Evolutionary conservation across 2,113 vertebrate species (phyloP), one percentile per base, ranked within the genome.

Genomic region (Sinocyclocheilus anshuiensis): DNA sequence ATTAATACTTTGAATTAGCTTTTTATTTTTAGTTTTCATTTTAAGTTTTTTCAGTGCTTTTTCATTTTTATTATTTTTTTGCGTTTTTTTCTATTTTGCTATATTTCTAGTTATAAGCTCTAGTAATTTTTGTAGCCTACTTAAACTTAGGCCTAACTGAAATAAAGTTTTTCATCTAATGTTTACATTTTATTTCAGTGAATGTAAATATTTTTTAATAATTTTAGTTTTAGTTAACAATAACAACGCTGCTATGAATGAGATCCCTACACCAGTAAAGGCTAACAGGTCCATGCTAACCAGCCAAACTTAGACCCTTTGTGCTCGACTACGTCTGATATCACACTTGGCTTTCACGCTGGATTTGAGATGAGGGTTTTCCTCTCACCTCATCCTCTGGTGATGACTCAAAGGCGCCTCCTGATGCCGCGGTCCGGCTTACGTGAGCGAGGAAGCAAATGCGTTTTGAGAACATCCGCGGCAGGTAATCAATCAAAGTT

Each of bases 401-500:
- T 65, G 50, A 65, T 84, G 75, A 86, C 83, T 86, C 84, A 74
- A 7, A 53, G 5, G 67, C 4, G 13, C 48, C 80, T 81, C 29
- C 24, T 78, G 65, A 69, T 72, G 53, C 53, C 55, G 29, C 18
- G 36, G 22, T 86, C 16, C 20, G 15, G 22, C 13, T 45, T 61
- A 59, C 18, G 59, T 79, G 24, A 81, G 53, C 45, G 72, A 45
- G 65, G 50, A 57, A 71, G 42, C 59, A 63, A 84, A 82, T 26
- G 42, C 42, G 53, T 86, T 83, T 87, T 12, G 24, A 53, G 81
- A 84, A 84, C 67, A 69, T 77, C 71, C 13, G 24, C 29, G 26
- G 78, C 45, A 18, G 81, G 71, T 78, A 77, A 89, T 89, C 80
- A 77, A 82, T 89, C 88, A 85, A 63, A 81, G 76, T 72, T 81